Conservation (phyloP, 2,888 invertebrate genomes). For the Leptogaster cylindrica region DNA sequence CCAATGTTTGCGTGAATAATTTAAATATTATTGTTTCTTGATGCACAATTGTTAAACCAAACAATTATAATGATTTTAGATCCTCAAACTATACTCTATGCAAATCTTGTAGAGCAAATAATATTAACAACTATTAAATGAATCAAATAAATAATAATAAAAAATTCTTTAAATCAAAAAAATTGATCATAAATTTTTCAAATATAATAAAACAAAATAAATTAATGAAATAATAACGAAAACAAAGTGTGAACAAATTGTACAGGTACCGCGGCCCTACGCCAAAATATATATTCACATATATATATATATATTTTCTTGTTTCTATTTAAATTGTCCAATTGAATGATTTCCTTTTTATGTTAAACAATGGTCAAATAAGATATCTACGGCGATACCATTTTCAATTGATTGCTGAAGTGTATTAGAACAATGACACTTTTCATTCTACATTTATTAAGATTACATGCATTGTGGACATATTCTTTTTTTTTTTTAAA, state of each 20-base stretch:
- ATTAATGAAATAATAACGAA: conserved; percentile 47
- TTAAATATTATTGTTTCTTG: no score
- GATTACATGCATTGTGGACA: conserved; percentile 12
- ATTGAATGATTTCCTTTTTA: conserved; percentile 44
- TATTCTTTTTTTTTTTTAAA: conserved; percentile 2
- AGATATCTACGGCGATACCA: conserved; percentile 20
- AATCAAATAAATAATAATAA: conserved; percentile 3
- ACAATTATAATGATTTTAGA: no score
- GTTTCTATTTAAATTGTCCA: conserved; percentile 5
- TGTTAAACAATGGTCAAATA: conserved; percentile 30
- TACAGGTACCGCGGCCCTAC: conserved; percentile 47
- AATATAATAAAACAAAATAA: conserved; percentile 41
- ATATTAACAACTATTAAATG: no score
- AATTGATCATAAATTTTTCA: neutral
- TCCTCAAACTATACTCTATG: no score
- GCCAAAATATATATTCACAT: conserved; percentile 47
- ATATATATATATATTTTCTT: conserved; percentile 50
- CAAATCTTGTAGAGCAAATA: no score
- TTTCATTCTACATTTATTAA: conserved; percentile 25
- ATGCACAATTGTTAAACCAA: no score
- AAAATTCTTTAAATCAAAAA: conserved; percentile 2
- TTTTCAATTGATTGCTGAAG: neutral
- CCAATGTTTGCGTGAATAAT: no score
- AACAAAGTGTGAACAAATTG: conserved; percentile 45
- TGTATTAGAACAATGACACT: conserved; percentile 21